Evolutionary conservation across 2,888 invertebrate genomes (phyloP).

Genomic region (Rotaria socialis): DNA sequence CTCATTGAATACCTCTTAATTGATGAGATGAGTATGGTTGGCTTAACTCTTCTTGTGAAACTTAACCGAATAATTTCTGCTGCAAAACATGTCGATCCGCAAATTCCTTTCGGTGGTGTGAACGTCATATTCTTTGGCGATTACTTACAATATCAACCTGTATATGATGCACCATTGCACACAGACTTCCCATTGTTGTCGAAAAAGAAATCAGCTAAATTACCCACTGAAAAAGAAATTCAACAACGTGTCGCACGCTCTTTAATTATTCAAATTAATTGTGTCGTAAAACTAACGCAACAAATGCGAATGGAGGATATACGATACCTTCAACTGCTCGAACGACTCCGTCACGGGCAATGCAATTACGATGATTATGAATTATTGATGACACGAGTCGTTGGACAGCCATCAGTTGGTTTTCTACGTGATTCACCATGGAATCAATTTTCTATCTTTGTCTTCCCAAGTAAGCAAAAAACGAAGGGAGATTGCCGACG

Average conservation of each 20-base stretch:
- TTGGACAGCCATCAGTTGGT: neutral
- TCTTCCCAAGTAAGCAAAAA: too few relatives aligned
- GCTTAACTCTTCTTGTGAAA: neutral
- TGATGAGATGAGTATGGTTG: slow-evolving; percentile 7
- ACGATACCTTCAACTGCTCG: neutral
- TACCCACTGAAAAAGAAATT: too few relatives aligned
- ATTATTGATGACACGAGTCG: neutral
- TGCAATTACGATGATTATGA: neutral
- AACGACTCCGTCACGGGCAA: neutral
- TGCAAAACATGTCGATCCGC: neutral
- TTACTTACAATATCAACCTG: neutral
- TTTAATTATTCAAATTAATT: neutral
- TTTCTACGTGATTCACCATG: too few relatives aligned
- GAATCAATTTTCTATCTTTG: too few relatives aligned
- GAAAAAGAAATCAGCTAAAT: too few relatives aligned
- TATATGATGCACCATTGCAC: neutral
- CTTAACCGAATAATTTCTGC: neutral
- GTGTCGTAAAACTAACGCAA: neutral
- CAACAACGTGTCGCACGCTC: neutral
- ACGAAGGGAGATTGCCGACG: too few relatives aligned
- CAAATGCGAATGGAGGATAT: neutral
- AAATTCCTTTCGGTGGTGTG: neutral
- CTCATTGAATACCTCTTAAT: neutral
- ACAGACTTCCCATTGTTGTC: neutral
- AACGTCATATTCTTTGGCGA: neutral